Conservation (phyloP, 2,888 invertebrate genomes). For the Diarsia mendica region DNA sequence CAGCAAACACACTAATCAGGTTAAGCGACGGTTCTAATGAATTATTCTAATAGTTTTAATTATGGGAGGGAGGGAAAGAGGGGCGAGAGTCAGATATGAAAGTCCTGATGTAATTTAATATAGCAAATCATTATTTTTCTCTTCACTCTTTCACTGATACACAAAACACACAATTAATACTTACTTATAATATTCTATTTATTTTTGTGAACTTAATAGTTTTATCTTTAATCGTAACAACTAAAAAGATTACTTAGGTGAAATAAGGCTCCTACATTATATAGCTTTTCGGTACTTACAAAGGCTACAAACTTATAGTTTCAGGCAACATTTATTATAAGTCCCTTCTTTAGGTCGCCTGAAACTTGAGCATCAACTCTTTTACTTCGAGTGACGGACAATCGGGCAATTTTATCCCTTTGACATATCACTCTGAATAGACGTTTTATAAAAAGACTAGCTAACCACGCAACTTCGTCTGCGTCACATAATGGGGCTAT, state of each 20-base stretch:
- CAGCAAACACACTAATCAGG: conserved; percentile 77
- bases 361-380: not conserved
- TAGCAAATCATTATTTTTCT: not conserved
- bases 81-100: not conserved
- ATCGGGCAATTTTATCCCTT: not conserved
- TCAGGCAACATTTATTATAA: too few species aligned
- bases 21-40: conserved; percentile 70
- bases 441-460: not conserved
- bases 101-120: not conserved
- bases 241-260: not conserved
- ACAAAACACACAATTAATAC: not conserved
- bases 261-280: not conserved
- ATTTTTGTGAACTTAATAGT: not conserved
- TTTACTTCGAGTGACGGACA: not conserved
- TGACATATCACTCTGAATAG: not conserved
- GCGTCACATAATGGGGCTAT: too few species aligned
- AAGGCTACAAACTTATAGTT: not conserved
- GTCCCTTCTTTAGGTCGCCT: not conserved
- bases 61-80: conserved; percentile 5
- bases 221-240: not conserved
- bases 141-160: not conserved
- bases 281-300: not conserved
- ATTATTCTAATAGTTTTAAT: conserved; percentile 66
- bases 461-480: too few species aligned
- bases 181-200: not conserved